Evolutionary conservation across 2,888 invertebrate genomes (phyloP), one percentile per base, ranked within the genome.

Genomic region (Cephus pulcher): DNA sequence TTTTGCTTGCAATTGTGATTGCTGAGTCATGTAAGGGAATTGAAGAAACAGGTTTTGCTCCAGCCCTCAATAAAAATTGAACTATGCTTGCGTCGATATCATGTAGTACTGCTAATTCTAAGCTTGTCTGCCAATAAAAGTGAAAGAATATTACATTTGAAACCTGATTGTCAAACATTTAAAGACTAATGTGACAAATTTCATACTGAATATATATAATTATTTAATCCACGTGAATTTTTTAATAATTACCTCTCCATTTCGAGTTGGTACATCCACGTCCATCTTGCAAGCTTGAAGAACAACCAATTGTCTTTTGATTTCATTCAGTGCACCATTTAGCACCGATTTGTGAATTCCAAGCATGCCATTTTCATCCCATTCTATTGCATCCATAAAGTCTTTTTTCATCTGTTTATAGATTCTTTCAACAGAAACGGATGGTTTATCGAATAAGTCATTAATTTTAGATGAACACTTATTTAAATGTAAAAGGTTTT

Each of bases 301-400:
- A 70, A 90, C 79, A 34, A 88, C 70, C 11, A 90, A 15, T 4
- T 88, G 83, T 76, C 87, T 87, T 70, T 81, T 78, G 12, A 90
- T 82, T 40, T 84, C 81, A 6, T 40, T 35, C 0, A 82, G 9
- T 11, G 86, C 78, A 75, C 88, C 75, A 12, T 77, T 75, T 1
- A 88, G 11, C 12, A 90, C 88, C 3, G 90, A 90, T 77, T 75
- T 86, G 76, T 91, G 91, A 80, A 91, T 88, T 12, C 83, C 87
- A 33, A 90, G 76, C 75, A 86, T 78, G 12, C 91, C 91, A 30
- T 86, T 79, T 2, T 84, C 79, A 77, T 91, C 88, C 37, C 78
- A 86, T 6, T 80, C 77, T 33, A 81, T 85, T 33, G 82, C 79
- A 68, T 75, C 78, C 33, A 81, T 73, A 34, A 86, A 88, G 77